phyloP scores from a whole-genome alignment of 2,797 vertebrate genomes.

The Taeniopygia guttata region DNA sequence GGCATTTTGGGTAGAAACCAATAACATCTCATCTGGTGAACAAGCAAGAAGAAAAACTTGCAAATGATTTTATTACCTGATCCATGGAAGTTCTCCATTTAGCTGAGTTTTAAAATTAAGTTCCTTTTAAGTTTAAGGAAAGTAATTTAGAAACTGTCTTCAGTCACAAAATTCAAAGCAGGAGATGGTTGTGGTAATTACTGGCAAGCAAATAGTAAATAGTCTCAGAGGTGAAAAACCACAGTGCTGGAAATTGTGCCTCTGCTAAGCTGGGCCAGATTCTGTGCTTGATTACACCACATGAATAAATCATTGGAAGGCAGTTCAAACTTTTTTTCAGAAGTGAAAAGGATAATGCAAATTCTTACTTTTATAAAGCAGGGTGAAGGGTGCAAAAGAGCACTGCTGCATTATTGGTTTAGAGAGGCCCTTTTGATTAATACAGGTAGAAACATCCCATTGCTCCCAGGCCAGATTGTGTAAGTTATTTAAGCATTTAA shows the following conservation, averaged over 20 bases:
- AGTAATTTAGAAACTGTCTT: background rate
- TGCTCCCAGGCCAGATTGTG: background rate
- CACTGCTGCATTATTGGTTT: background rate
- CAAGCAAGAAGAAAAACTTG: background rate
- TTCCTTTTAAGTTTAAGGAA: background rate
- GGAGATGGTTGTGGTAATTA: conserved; percentile 29
- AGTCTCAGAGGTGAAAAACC: conserved; percentile 38
- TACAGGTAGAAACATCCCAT: background rate
- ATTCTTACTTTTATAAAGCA: background rate
- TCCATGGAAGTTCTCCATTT: background rate
- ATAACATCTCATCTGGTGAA: background rate
- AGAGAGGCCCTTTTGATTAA: background rate
- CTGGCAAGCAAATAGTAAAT: conserved; percentile 26
- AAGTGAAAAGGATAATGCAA: background rate
- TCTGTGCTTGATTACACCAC: conserved; percentile 17
- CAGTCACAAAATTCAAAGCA: conserved; percentile 2
- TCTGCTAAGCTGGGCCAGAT: conserved; percentile 11
- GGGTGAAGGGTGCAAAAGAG: background rate
- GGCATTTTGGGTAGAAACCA: background rate
- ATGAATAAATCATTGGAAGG: conserved; percentile 25
- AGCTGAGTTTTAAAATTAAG: background rate
- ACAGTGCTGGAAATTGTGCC: conserved; percentile 27
- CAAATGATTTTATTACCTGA: background rate
- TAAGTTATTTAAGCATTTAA: background rate
- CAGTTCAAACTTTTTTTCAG: background rate